A percentile compares a stretch with the other conserved stretches of the same genome.
Conservation (phyloP, 92 coral and sea anemone species). For the Muricea muricata region DNA sequence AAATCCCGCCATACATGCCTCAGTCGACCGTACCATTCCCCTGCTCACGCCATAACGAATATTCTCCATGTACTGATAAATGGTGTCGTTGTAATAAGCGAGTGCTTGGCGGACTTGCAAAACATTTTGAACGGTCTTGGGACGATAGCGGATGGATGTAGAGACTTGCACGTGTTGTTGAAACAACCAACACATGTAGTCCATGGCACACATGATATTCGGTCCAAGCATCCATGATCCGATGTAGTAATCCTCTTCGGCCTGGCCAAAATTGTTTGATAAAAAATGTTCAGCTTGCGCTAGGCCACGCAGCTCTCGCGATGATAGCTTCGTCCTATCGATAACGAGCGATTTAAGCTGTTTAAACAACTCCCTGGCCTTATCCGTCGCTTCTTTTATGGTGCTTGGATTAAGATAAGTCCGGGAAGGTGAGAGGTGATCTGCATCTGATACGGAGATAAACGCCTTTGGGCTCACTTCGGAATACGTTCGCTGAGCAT, state of each 20-base stretch:
- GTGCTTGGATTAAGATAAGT: slow-evolving; percentile 63
- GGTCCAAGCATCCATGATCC: slow-evolving; percentile 90
- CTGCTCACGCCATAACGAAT: slow-evolving; percentile 74
- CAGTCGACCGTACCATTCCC: slow-evolving; percentile 86
- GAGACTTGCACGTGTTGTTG: slow-evolving; percentile 17
- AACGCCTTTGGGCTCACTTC: slow-evolving; percentile 55
- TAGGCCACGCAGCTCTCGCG: slow-evolving; percentile 78
- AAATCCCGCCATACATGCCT: slow-evolving; percentile 84
- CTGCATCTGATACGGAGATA: slow-evolving; percentile 17
- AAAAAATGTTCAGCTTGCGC: slow-evolving; percentile 75
- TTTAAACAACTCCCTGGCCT: slow-evolving; percentile 48
- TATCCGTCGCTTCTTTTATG: slow-evolving; percentile 70
- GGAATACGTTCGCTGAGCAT: slow-evolving; percentile 60
- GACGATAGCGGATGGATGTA: slow-evolving; percentile 47
- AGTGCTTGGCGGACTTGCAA: slow-evolving; percentile 51
- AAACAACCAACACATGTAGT: slow-evolving; percentile 65
- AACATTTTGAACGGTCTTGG: slow-evolving; percentile 58
- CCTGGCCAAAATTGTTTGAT: slow-evolving; percentile 71
- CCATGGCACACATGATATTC: slow-evolving; percentile 76
- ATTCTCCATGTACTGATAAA: slow-evolving; percentile 68
- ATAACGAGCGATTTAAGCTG: slow-evolving; percentile 53
- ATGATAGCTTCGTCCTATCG: slow-evolving; percentile 47
- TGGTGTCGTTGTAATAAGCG: slow-evolving; percentile 45
- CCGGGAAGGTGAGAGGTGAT: neutral
- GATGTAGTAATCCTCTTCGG: slow-evolving; percentile 77